A percentile compares a stretch with the other conserved stretches of the same genome.
Evolutionary conservation across 2,113 vertebrate genomes (phyloP).

Genomic region (Monarcha castaneiventris): DNA sequence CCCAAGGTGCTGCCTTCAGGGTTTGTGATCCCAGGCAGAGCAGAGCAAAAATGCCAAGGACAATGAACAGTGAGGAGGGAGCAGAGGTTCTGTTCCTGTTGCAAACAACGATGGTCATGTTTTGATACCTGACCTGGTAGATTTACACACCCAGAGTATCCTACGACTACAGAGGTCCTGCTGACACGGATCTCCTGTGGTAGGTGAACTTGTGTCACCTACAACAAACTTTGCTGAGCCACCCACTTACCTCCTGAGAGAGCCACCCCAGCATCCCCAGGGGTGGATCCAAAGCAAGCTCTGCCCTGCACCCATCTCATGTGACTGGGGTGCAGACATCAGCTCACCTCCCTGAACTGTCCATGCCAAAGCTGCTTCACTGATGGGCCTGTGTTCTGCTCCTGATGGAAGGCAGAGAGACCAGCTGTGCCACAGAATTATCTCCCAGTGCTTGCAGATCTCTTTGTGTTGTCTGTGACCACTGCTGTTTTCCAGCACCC

Average conservation of each 20-base stretch:
- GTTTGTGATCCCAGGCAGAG: neutral
- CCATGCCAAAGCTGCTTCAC: neutral
- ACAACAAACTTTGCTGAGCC: neutral
- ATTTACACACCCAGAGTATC: neutral
- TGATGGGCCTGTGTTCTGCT: neutral
- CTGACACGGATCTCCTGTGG: accelerated
- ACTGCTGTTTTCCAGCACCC: neutral
- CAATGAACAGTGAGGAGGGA: neutral
- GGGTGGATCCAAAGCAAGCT: neutral
- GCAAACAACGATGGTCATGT: neutral
- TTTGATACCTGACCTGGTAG: neutral
- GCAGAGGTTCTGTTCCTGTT: neutral
- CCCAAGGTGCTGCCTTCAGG: accelerated
- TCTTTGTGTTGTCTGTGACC: neutral
- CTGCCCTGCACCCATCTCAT: accelerated
- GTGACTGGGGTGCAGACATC: neutral
- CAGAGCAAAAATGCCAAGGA: neutral
- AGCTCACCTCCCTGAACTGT: neutral
- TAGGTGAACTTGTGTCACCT: neutral
- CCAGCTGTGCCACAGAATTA: neutral
- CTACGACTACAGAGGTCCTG: accelerated
- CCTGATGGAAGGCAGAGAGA: neutral
- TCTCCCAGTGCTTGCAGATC: neutral
- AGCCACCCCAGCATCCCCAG: neutral
- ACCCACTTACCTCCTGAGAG: neutral